Conservation (phyloP, 2,888 invertebrate genomes). For the Epirrita christyi region DNA sequence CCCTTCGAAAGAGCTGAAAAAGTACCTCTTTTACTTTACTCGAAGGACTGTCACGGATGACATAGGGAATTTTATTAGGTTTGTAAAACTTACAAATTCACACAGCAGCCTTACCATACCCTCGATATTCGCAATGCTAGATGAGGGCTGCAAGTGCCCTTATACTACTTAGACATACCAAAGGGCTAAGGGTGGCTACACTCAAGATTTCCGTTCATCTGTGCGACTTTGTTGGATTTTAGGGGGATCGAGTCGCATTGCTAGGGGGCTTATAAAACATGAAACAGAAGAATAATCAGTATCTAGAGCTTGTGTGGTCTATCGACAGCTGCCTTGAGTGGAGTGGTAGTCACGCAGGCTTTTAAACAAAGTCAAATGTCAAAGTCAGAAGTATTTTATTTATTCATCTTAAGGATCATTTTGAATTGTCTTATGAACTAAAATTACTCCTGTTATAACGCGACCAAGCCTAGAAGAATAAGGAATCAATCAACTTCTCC, state of each 20-base stretch:
- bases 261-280: neutral
- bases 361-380: too few species aligned
- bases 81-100: neutral
- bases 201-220: constrained; percentile 9
- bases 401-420: too few species aligned
- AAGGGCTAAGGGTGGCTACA: constrained; percentile 1
- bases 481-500: too few species aligned
- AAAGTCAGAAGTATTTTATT: too few species aligned
- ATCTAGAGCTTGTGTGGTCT: neutral
- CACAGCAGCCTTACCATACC: constrained; percentile 9
- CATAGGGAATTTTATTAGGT: constrained; percentile 1
- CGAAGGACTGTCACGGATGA: too few species aligned
- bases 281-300: neutral
- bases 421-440: too few species aligned
- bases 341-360: neutral
- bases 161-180: constrained; percentile 19
- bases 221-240: neutral
- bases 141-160: constrained; percentile 17
- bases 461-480: too few species aligned
- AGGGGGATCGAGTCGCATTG: neutral
- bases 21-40: too few species aligned
- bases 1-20: too few species aligned
- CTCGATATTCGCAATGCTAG: constrained; percentile 9
- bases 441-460: too few species aligned
- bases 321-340: neutral